Conservation (phyloP, 1,140 invertebrate genomes). For the Pseudomyrmex concolor region DNA sequence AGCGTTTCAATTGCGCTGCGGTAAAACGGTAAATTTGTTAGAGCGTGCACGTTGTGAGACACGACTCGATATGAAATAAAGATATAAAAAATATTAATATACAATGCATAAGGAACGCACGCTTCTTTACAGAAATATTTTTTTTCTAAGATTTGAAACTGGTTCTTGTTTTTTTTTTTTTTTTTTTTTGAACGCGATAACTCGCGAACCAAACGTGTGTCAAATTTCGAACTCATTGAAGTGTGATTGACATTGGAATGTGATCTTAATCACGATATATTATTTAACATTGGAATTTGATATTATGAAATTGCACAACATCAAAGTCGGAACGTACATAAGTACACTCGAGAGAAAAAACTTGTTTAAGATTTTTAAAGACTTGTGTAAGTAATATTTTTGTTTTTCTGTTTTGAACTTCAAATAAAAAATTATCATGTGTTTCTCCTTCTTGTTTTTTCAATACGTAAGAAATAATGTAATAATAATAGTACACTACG, state of each 20-base stretch:
- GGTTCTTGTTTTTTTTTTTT: neutral
- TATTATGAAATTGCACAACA: neutral
- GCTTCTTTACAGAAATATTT: too few species aligned
- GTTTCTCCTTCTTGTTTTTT: too few species aligned
- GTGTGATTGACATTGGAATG: neutral
- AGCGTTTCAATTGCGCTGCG: neutral
- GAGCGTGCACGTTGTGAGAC: neutral
- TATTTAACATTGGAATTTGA: neutral
- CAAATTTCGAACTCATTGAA: neutral
- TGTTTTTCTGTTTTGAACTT: neutral
- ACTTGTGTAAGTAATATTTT: neutral
- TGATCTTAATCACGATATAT: neutral
- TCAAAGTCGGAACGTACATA: neutral
- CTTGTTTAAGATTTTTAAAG: neutral
- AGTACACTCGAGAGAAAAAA: neutral
- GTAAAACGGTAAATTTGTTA: constrained; percentile 26
- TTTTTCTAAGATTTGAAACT: too few species aligned
- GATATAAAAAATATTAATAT: neutral
- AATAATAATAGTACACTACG: too few species aligned
- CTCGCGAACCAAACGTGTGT: neutral
- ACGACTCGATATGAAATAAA: neutral
- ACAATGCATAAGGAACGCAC: too few species aligned
- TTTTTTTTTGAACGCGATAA: neutral
- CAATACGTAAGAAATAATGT: too few species aligned
- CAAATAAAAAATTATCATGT: too few species aligned